These are phyloP conservation scores for Montipora cactus DNA, from an alignment of 64 coral and sea anemone genomes.

Conservation along the genomic window DNA sequence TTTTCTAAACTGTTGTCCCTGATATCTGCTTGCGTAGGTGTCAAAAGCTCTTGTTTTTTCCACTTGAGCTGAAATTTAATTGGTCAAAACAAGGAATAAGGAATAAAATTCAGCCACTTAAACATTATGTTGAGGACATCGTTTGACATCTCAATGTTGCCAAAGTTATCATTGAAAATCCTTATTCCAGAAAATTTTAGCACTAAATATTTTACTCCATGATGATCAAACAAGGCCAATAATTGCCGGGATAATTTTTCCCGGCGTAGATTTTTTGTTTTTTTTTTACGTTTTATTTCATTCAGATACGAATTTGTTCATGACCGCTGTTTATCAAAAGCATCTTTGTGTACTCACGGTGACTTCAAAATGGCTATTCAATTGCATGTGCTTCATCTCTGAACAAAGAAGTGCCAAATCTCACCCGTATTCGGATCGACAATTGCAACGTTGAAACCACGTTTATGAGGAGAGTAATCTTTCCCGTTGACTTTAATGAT, in stretches of 20 bases:
- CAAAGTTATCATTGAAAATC: too few relatives aligned
- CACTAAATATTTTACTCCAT: too few relatives aligned
- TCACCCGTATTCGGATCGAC: slow-evolving; percentile 7
- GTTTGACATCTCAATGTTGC: too few relatives aligned
- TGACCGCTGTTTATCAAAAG: too few relatives aligned
- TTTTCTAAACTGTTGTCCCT: not conserved
- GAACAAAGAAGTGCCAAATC: not conserved
- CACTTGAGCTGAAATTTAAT: not conserved
- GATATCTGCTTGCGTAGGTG: not conserved
- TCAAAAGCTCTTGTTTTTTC: not conserved
- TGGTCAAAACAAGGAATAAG: not conserved
- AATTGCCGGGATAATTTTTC: too few relatives aligned
- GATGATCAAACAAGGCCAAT: too few relatives aligned
- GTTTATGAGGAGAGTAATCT: not conserved
- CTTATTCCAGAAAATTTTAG: too few relatives aligned
- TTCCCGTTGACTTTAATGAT: slow-evolving; percentile 27
- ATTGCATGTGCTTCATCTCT: not conserved
- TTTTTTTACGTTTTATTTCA: too few relatives aligned
- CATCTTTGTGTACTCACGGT: too few relatives aligned
- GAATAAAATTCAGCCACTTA: not conserved
- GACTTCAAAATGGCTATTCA: not conserved
- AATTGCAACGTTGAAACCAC: slow-evolving; percentile 19
- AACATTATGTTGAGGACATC: not conserved
- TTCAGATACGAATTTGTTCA: too few relatives aligned
- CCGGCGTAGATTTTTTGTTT: too few relatives aligned